These are phyloP conservation scores for Psittacula echo DNA, from an alignment of 2,797 vertebrate species.

Conservation along the genomic window DNA sequence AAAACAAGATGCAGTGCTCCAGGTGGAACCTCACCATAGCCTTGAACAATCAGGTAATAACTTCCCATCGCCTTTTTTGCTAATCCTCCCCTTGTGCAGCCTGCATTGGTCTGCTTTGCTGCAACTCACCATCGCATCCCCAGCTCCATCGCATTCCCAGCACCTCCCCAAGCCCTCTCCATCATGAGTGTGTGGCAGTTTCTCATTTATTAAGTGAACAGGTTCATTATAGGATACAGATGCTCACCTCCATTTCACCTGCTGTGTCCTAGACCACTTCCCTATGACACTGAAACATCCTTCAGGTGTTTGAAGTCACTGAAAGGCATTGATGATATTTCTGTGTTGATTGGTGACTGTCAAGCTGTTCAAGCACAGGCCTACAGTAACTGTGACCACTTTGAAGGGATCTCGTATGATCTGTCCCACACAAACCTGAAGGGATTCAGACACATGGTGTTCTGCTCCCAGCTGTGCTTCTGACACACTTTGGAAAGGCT, in stretches of 20 bases:
- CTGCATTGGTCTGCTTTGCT: background rate
- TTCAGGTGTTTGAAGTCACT: background rate
- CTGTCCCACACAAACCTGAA: background rate
- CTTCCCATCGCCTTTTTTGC: conserved; percentile 8
- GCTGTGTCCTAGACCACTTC: background rate
- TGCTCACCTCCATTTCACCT: conserved; percentile 26
- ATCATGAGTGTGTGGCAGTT: background rate
- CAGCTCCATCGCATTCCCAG: conserved; percentile 29
- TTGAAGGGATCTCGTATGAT: background rate
- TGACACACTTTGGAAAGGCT: background rate
- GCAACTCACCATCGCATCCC: conserved; percentile 42
- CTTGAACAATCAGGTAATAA: conserved; percentile 73
- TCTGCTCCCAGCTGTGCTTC: background rate
- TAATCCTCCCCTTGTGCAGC: background rate
- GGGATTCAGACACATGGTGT: accelerated
- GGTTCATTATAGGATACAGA: background rate
- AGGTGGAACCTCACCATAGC: conserved; percentile 73
- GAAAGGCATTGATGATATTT: background rate
- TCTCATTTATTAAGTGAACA: background rate
- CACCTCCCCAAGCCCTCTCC: conserved; percentile 9
- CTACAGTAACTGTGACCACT: background rate
- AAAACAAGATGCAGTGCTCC: conserved; percentile 72
- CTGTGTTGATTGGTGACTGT: background rate
- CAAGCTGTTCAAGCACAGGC: background rate
- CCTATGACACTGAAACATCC: background rate